Base-by-base conservation (phyloP, 2,888 invertebrate species). In the Hypselothyrea guttata region DNA sequence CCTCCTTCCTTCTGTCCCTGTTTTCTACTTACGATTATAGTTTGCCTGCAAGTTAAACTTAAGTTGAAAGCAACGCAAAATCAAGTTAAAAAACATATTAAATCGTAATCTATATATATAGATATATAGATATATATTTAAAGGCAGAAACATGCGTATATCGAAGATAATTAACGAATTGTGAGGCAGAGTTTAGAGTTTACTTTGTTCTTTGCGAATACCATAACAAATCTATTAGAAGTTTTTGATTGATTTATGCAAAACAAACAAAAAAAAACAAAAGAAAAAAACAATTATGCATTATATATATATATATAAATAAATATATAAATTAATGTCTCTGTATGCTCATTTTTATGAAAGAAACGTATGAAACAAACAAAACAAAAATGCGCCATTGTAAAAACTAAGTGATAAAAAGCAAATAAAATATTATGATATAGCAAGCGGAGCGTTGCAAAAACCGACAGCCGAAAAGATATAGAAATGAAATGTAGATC, bases 361-460 rank as follows among this genome's bases (percentile, higher is more conserved):
- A 74, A 16, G 11, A 49, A 59, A 34, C 8, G 30, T 52, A 57
- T 57, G 37, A 13, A 52, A n/a, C n/a, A 45, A 55, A 42, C 40
- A 42, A 56, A 57, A 70, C 54, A 40, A 70, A 59, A 71, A 88
- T 86, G 81, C 88, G 88, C 89, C 89, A 88, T 89, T 88, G 88
- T 88, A 89, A 87, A 88, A 88, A 88, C 76, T 89, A 88, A 89
- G 88, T 89, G 89, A 88, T 88, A 88, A 79, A 82, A 65, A 68
- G 65, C 51, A 71, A 73, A 34, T 41, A 41, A 55, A 41, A 41
- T 2, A 78, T 71, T 72, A 83, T 75, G 68, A 49, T 61, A 69
- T 58, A 67, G 53, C 59, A 58, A 66, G 57, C 57, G 49, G 67
- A 60, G 37, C 38, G 33, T 37, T 35, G 40, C 11, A 49, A 48